phyloP scores from a whole-genome alignment of 2,888 invertebrate species.

The Pseudococcus longispinus region DNA sequence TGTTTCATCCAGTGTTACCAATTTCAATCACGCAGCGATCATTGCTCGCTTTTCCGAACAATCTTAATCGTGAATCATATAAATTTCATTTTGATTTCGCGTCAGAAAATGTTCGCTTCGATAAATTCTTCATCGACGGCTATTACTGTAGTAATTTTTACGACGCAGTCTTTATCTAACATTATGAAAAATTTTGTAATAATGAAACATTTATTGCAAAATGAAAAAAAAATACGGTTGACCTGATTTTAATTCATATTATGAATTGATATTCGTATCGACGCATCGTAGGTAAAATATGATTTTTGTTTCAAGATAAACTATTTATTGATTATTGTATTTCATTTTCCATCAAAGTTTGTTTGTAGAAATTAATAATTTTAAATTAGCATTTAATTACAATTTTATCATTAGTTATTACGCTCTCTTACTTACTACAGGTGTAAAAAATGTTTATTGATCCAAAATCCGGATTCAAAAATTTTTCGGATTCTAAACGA shows the following conservation, averaged over 20 bases:
- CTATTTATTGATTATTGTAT: neutral
- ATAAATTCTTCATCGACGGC: neutral
- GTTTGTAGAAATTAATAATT: neutral
- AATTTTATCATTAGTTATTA: neutral
- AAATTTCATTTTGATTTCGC: neutral
- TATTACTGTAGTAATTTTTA: too few relatives aligned
- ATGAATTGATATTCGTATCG: neutral
- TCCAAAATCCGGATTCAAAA: neutral
- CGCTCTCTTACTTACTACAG: neutral
- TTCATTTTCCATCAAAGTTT: neutral
- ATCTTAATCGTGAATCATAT: slow-evolving; percentile 15
- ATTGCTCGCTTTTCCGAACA: neutral
- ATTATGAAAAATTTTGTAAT: neutral
- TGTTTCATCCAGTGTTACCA: slow-evolving; percentile 39
- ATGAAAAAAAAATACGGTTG: neutral
- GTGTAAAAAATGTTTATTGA: neutral
- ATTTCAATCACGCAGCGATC: slow-evolving; percentile 6
- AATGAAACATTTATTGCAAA: neutral
- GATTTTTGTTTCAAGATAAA: neutral
- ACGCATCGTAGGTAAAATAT: neutral
- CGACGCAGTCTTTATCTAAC: neutral
- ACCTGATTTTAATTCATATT: slow-evolving; percentile 23
- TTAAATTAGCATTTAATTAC: neutral
- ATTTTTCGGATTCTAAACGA: too few relatives aligned
- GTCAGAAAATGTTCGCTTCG: neutral